Evolutionary conservation across 2,888 invertebrate genomes (phyloP), one percentile per base, ranked within the genome.

Genomic region (Cheilosia scutellata): DNA sequence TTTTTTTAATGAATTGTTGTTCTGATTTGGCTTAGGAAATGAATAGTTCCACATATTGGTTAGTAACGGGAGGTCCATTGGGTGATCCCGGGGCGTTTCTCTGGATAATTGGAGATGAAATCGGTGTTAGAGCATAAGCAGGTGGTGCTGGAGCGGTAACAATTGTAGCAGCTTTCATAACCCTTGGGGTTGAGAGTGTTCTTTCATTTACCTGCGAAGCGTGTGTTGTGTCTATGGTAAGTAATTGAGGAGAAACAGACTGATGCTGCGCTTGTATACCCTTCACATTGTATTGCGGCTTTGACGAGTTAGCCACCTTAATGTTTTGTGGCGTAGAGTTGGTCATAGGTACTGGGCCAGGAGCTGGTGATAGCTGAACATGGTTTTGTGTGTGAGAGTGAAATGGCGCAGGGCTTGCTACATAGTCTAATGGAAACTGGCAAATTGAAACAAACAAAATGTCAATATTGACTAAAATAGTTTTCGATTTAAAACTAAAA

Each of bases 11-110:
- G 20, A 7, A 7, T 16, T 47, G 33, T 44, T 47, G 25, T 65
- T 60, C 31, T n/a, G 16, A 53, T 70, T 83, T 74, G 68, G 63
- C 51, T 76, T 84, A 84, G 9, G 84, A 80, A 13, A 84, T 84
- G 66, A 71, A 84, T 27, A 84, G 80, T 66, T 84, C 84, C 60
- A 84, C 84, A 44, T 84, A 84, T 49, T 80, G 84, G 20, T 80
- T 84, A 25, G 84, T 40, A 27, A 84, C 72, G 33, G 78, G 75
- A 16, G 72, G 66, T 7, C 84, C 84, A 5, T 79, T 84, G 7
- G 80, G 47, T 4, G 84, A 55, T 5, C 31, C 70, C 5, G 63
- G 58, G 1, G 75, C 40, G 13, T 63, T 75, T 9, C 33, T 37
- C 47, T 71, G 82, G 11, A 72, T 77, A 60, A 82, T 82, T 57